Conservation (phyloP, 2,888 invertebrate genomes). For the Phaonia tiefii region DNA sequence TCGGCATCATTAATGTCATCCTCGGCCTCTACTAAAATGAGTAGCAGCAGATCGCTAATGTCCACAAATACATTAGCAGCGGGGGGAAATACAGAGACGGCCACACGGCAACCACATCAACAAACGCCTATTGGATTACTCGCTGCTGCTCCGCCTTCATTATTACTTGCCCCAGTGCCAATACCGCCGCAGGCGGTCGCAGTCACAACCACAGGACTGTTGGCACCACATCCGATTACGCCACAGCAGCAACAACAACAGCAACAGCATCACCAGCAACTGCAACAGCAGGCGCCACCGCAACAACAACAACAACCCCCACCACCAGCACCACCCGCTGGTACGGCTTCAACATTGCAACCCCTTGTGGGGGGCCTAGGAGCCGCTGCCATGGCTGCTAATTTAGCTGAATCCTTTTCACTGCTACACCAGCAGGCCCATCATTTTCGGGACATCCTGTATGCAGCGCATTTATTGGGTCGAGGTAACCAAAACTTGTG, state of each 20-base stretch:
- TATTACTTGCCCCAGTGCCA: conserved; percentile 9
- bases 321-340: conserved; percentile 43
- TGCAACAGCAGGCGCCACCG: conserved; percentile 31
- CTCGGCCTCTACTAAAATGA: conserved; percentile 23
- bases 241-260: conserved; percentile 36
- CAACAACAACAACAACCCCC: conserved; percentile 33
- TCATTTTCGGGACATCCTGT: conserved; percentile 85
- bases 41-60: conserved; percentile 11
- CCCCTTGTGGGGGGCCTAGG: conserved; percentile 62
- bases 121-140: conserved; percentile 49
- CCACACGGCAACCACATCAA: conserved; percentile 26
- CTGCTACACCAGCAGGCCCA: conserved; percentile 79
- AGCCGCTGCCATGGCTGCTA: conserved; percentile 75
- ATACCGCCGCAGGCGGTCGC: conserved; percentile 20
- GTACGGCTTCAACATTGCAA: conserved; percentile 47
- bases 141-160: conserved; percentile 39
- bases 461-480: conserved; percentile 84
- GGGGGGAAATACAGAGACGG: conserved; percentile 22
- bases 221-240: conserved; percentile 43
- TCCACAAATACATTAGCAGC: background rate
- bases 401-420: conserved; percentile 81
- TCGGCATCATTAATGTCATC: conserved; percentile 15
- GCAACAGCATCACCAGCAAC: conserved; percentile 35
- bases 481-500: conserved; percentile 81
- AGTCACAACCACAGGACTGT: conserved; percentile 41